Conservation (phyloP, 2,797 vertebrate genomes). For the Kryptolebias ocellatus region DNA sequence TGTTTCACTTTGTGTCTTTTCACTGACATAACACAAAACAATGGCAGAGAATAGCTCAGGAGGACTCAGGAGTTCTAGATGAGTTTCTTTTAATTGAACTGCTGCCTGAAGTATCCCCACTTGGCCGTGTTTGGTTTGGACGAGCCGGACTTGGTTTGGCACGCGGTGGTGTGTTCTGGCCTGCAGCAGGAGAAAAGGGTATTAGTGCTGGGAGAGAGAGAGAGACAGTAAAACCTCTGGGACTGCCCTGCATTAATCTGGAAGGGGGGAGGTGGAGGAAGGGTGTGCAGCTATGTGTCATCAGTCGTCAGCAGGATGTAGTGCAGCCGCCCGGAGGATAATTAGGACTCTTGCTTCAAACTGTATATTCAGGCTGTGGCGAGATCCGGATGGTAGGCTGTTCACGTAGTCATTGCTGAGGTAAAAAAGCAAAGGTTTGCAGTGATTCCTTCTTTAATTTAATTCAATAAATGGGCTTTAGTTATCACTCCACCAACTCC, state of each 20-base stretch:
- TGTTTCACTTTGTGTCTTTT: slow-evolving; percentile 9
- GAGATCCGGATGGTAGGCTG: neutral
- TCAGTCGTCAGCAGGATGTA: slow-evolving; percentile 36
- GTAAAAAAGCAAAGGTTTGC: neutral
- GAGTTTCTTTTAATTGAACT: slow-evolving; percentile 39
- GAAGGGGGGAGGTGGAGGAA: slow-evolving; percentile 50
- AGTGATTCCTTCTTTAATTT: neutral
- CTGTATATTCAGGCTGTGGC: neutral
- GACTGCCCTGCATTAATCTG: slow-evolving; percentile 60
- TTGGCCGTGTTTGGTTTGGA: slow-evolving; percentile 62
- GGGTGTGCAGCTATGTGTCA: slow-evolving; percentile 43
- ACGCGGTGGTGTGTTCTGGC: slow-evolving; percentile 60
- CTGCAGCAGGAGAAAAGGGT: slow-evolving; percentile 53
- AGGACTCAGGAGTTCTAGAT: slow-evolving; percentile 19
- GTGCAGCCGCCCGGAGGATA: slow-evolving; percentile 25
- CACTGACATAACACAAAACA: slow-evolving; percentile 12
- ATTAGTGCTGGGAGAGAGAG: slow-evolving; percentile 54
- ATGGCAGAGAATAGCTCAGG: slow-evolving; percentile 10
- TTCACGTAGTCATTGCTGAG: neutral
- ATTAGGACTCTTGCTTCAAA: slow-evolving; percentile 15
- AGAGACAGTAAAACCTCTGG: slow-evolving; percentile 59
- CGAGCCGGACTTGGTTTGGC: slow-evolving; percentile 51
- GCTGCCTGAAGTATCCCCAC: slow-evolving; percentile 33
- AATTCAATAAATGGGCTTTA: slow-evolving; percentile 1
- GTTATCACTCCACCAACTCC: neutral